Evolutionary conservation across 1,140 invertebrate genomes (phyloP).

Genomic region (Mycetomoellerius zeteki): DNA sequence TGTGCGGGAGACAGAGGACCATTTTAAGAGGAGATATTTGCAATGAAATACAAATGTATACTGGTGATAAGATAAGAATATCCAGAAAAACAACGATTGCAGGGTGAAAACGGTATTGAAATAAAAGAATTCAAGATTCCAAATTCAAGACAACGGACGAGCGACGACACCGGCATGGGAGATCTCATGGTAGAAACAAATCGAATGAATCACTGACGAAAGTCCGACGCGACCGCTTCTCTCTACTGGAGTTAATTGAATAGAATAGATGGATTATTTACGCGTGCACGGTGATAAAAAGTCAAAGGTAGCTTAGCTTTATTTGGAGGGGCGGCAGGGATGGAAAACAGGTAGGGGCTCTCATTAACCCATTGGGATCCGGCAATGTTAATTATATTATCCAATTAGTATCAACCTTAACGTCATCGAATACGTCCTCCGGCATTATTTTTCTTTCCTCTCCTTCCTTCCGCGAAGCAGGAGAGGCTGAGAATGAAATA

Average conservation of each 20-base stretch:
- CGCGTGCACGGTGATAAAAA: constrained; percentile 26
- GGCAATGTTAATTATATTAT: constrained; percentile 73
- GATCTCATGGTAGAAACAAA: neutral
- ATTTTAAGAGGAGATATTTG: constrained; percentile 32
- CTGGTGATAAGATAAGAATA: constrained; percentile 51
- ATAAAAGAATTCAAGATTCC: neutral
- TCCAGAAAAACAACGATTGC: constrained; percentile 55
- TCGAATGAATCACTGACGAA: neutral
- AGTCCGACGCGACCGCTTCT: neutral
- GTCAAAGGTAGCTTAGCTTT: constrained; percentile 12
- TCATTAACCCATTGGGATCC: constrained; percentile 69
- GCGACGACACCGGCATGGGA: neutral
- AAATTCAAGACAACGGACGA: constrained; percentile 2
- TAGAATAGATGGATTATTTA: constrained; percentile 3
- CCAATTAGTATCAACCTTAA: constrained; percentile 66
- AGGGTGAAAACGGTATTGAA: neutral
- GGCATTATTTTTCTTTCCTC: constrained; percentile 36
- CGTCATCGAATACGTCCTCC: constrained; percentile 1
- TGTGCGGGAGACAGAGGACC: neutral
- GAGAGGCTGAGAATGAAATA: constrained; percentile 9
- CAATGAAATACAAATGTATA: constrained; percentile 3
- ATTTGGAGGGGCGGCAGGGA: neutral
- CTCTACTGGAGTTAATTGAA: neutral
- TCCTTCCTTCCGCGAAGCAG: neutral
- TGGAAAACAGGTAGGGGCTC: neutral